These are phyloP conservation scores for Melipona beecheii DNA, from an alignment of 2,888 invertebrate genomes.

Conservation along the genomic window DNA sequence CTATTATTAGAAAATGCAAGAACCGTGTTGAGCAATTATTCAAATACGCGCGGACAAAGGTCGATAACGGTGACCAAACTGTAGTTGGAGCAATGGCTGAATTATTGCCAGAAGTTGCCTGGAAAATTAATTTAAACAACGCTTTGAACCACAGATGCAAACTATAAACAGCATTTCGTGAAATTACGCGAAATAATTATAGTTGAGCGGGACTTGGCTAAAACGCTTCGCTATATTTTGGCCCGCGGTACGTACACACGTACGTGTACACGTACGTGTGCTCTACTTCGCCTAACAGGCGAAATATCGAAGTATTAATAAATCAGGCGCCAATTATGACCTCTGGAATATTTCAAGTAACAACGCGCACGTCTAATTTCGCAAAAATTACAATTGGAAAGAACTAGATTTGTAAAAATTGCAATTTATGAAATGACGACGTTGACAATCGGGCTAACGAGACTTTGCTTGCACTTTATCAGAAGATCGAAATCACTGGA, in stretches of 20 bases:
- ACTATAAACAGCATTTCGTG: conserved; percentile 39
- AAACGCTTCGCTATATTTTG: conserved; percentile 40
- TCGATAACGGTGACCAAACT: conserved; percentile 38
- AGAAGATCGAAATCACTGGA: no score
- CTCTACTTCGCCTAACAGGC: neutral
- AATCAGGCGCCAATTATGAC: neutral
- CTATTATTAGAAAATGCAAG: conserved; percentile 16
- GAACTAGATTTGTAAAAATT: no score
- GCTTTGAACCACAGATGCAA: conserved; percentile 25
- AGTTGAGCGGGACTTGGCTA: conserved; percentile 1
- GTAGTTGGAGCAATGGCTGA: conserved; percentile 22
- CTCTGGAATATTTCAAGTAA: neutral
- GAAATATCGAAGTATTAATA: neutral
- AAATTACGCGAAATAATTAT: conserved; percentile 49
- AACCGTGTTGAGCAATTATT: conserved; percentile 39
- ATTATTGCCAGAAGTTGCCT: conserved; percentile 39
- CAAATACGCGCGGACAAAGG: conserved; percentile 25
- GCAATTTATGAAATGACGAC: no score
- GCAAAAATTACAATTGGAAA: no score
- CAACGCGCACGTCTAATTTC: no score
- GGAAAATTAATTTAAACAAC: conserved; percentile 51
- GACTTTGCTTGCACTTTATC: no score
- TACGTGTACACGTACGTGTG: neutral
- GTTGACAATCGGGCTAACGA: no score
- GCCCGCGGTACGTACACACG: neutral